A percentile compares a stretch with the other conserved stretches of the same genome.
Conservation (phyloP, 1,140 invertebrate species). For the Phymastichus coffea region DNA sequence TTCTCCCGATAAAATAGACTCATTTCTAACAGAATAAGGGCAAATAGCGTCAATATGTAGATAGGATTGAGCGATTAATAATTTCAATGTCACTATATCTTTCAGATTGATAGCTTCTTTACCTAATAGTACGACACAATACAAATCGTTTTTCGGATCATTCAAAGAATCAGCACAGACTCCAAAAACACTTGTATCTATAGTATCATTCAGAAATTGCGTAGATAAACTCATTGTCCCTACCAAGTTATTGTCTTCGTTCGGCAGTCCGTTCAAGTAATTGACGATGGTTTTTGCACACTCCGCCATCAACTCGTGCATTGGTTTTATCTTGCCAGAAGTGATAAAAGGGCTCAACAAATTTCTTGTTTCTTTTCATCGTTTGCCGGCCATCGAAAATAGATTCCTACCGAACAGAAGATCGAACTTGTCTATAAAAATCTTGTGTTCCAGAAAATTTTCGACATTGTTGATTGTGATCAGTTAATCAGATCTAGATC, state of each 20-base stretch:
- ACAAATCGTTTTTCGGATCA: conserved; percentile 54
- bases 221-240: conserved; percentile 36
- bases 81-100: conserved; percentile 32
- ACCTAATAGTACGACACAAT: conserved; percentile 47
- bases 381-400: conserved; percentile 51
- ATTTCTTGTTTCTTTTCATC: conserved; percentile 51
- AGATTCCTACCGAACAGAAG: conserved; percentile 59
- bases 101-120: conserved; percentile 45
- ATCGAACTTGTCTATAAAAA: conserved; percentile 53
- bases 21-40: conserved; percentile 60
- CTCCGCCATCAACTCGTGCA: conserved; percentile 45
- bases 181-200: conserved; percentile 53
- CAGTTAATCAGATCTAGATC: conserved; percentile 62
- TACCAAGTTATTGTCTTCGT: background rate
- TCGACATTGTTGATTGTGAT: conserved; percentile 68
- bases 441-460: conserved; percentile 60
- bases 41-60: conserved; percentile 48
- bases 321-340: conserved; percentile 46
- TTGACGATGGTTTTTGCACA: conserved; percentile 31
- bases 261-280: conserved; percentile 1
- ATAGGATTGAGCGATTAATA: conserved; percentile 24
- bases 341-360: conserved; percentile 52
- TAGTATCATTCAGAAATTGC: conserved; percentile 37
- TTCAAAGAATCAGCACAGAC: conserved; percentile 52
- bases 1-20: conserved; percentile 30